Evolutionary conservation across 2,113 vertebrate genomes (phyloP), one percentile per base, ranked within the genome.

Genomic region (Microtus montanus): DNA sequence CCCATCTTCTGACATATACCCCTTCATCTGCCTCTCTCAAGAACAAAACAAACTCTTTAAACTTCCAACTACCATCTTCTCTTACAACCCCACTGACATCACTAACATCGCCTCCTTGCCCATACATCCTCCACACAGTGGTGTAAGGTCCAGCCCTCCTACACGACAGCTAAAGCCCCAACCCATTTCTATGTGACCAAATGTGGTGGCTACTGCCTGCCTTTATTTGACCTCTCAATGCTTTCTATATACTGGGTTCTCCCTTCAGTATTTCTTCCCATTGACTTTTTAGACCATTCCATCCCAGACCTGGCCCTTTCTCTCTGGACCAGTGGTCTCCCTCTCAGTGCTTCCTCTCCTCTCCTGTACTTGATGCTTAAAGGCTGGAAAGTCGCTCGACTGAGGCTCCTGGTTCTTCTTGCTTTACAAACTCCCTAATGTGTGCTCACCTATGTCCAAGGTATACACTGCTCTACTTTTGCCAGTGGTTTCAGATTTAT

Each of bases 11-110:
- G 71, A 91, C 19, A 89, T 87, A 74, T 73, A 5, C 26, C 15
- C 66, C 47, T 10, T 82, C 64, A 93, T 1, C 87, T 63, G 58
- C 68, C 80, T 61, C 75, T 94, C 14, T 96, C 83, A 91, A 91
- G 10, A 70, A 82, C 24, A 85, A 58, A 58, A 58, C 19, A 20
- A 58, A 58, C 19, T 17, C 14, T 94, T 85, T 82, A 38, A 4
- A 90, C 64, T 44, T 88, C 49, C 22, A 88, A 73, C 17, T 26
- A 85, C 10, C 64, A 90, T 64, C 74, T 85, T 91, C 24, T 78
- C 70, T 90, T 9, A 78, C 7, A 38, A 87, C 5, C 19, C 15
- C 91, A 3, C n/a, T 20, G 30, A 90, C 35, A 79, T 2, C n/a
- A 26, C 30, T 93, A 70, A 75, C 90, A 30, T 41, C 15, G 79